Conservation (phyloP, 2,797 vertebrate genomes). For the Phyllotis vaccarum region DNA sequence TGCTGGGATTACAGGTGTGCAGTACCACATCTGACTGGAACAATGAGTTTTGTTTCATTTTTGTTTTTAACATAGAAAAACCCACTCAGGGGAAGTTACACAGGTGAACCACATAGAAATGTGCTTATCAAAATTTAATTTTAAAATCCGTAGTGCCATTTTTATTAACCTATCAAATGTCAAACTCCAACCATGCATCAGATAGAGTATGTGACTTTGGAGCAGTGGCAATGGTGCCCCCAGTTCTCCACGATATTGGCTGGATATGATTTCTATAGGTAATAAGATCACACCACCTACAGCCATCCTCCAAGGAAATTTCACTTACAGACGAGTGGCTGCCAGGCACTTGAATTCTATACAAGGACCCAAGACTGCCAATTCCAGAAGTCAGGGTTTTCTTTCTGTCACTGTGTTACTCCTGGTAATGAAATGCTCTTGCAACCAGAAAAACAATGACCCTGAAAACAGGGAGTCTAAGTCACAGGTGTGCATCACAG, state of each 20-base stretch:
- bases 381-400: not conserved
- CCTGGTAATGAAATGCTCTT: not conserved
- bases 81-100: not conserved
- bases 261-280: not conserved
- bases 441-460: not conserved
- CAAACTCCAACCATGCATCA: not conserved
- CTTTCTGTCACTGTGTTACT: not conserved
- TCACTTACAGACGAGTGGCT: not conserved
- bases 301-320: not conserved
- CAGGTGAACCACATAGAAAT: not conserved
- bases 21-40: not conserved
- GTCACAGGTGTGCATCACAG: rapidly evolving
- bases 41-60: not conserved
- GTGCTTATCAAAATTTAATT: not conserved
- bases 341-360: not conserved
- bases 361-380: not conserved
- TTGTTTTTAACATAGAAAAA: constrained; percentile 22
- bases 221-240: not conserved
- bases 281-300: not conserved
- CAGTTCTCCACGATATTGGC: rapidly evolving
- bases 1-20: not conserved
- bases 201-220: not conserved
- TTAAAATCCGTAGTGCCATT: not conserved
- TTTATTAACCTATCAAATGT: not conserved
- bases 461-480: not conserved